Base-by-base conservation (phyloP, 2,797 vertebrate genomes). In the Scolopax rusticola region DNA sequence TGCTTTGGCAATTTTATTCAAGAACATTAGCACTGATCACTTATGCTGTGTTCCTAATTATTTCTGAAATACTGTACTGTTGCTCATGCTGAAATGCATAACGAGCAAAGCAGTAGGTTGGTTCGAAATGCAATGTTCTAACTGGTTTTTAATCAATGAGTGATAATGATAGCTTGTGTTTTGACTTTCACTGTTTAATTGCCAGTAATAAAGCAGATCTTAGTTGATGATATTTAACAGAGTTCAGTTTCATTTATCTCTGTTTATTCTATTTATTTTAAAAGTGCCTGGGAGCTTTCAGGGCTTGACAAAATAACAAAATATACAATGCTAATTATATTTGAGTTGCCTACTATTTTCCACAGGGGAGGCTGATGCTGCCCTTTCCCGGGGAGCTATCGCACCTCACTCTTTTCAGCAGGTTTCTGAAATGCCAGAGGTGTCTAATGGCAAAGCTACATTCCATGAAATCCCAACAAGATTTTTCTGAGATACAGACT, bases 181-280 rank as follows among this genome's bases (percentile, higher is more conserved):
- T 97, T 95, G 93, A 94, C 95, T 97, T 96, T 96, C 90, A 74
- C 89, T 92, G 67, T 90, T 95, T 96, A 97, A 96, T 97, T 97
- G 96, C 82, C 87, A 87, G 80, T 64, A 88, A 94, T 95, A 93
- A 97, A 95, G 86, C 80, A 91, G 71, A 81, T 74, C 68, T 91
- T 87, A 71, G 78, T 24, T 86, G 92, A 87, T 84, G 94, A 92
- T 92, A 84, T 93, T 97, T 63, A 93, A 67, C 86, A 41, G 91
- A 82, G 85, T 89, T 96, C 61, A 40, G 74, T 82, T 88, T 20
- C 85, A 91, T 95, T 93, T 88, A 59, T 93, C 95, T 90, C 83
- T 3, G 3, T 89, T 95, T 95, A 75, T 86, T 81, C 90, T 81
- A 13, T 90, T 95, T 94, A 71, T 95, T 94, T 75, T 56, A 45